Percentiles rank a stretch among this genome's conserved stretches.
phyloP scores from a whole-genome alignment of 2,113 vertebrate species.

The Regulus satrapa region DNA sequence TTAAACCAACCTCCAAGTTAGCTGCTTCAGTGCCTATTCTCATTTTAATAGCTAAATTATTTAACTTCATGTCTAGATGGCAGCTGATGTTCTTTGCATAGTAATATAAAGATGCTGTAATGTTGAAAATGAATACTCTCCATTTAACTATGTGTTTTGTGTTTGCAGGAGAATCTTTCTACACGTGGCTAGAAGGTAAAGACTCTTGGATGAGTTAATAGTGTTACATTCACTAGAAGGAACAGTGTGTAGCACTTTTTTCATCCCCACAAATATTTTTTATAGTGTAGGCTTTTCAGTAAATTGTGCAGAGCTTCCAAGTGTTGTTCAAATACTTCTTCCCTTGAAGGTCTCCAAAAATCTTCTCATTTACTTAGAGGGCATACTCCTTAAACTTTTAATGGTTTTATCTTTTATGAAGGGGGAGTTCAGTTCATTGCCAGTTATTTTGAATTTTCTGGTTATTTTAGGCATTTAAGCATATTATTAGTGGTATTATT shows the following conservation, averaged over 20 bases:
- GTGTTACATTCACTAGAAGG: not conserved
- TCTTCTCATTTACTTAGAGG: not conserved
- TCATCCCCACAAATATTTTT: not conserved
- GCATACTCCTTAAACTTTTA: not conserved
- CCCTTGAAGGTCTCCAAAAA: not conserved
- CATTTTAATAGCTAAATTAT: not conserved
- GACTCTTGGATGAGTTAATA: not conserved
- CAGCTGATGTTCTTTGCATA: not conserved
- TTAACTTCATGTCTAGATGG: not conserved
- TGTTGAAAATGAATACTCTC: not conserved
- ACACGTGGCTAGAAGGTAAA: slow-evolving; percentile 96
- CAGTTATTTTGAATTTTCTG: not conserved
- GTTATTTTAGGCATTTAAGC: not conserved
- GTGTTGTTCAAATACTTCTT: not conserved
- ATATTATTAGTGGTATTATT: not conserved
- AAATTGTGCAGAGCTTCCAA: not conserved
- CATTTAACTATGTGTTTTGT: slow-evolving; percentile 18
- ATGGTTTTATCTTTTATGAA: not conserved
- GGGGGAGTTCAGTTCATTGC: not conserved
- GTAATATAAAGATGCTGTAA: not conserved
- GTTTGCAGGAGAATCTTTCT: slow-evolving; percentile 89
- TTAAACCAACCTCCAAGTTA: not conserved
- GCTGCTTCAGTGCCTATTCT: not conserved
- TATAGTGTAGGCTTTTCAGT: not conserved
- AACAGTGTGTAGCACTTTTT: not conserved